Base-by-base conservation (phyloP, 2,797 vertebrate species). In the Varecia variegata region DNA sequence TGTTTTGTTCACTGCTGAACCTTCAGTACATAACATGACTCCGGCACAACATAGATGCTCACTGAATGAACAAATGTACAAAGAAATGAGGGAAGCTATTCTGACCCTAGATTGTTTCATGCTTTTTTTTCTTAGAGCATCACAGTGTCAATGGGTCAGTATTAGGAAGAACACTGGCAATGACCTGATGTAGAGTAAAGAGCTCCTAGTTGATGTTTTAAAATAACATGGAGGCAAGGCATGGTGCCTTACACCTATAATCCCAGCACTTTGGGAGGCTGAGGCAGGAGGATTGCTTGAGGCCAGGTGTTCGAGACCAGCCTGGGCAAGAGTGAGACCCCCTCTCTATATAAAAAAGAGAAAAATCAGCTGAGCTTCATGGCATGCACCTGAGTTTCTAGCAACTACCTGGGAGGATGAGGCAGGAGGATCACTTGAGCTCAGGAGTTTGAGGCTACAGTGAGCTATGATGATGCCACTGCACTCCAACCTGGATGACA, bases 111-210 rank as follows among this genome's bases (percentile, higher is more conserved):
- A 30, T 4, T 25, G 5, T 20, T 35, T 82, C 27, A 20, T 27
- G 17, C 27, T 93, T 94, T 96, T 96, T 54, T 96, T 76, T 35
- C 43, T 68, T 74, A 83, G 11, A 92, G 35, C 21, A 54, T 81
- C 32, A 45, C 27, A 85, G 25, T 56, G 50, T 65, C 45, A 79
- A 92, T 86, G 7, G 14, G 38, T 76, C 67, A 77, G 38, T 40
- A 73, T 43, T 21, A 62, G 17, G 43, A 67, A 88, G 58, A 27
- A 86, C 21, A n/a, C 0, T 85, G 32, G 30, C 56, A 71, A 77
- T 43, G 11, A 80, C 30, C 30, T 85, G 30, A 38, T 60, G 35
- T 2, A 77, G 38, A 93, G 18, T 62, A 87, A 88, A 87, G 20
- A 86, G 7, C 17, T 90, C 88, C 25, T 17, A 70, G 18, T 12